phyloP scores from a whole-genome alignment of 2,888 invertebrate species.

The Apomyelois bistriatella region DNA sequence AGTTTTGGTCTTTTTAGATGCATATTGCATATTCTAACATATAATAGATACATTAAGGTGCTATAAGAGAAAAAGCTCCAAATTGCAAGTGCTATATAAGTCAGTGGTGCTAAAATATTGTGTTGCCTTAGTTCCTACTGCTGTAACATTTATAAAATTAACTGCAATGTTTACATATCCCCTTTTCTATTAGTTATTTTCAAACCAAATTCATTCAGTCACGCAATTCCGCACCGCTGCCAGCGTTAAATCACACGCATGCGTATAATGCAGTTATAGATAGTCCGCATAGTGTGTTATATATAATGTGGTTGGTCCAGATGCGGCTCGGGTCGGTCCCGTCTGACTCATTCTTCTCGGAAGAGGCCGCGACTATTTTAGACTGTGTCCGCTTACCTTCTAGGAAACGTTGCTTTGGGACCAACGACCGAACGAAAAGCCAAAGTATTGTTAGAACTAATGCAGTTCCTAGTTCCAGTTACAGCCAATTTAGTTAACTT shows the following conservation, averaged over 20 bases:
- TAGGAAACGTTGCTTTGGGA: slow-evolving; percentile 70
- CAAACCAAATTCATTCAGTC: neutral
- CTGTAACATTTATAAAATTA: too few species aligned
- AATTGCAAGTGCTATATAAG: too few species aligned
- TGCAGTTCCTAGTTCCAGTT: slow-evolving; percentile 50
- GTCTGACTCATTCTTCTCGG: slow-evolving; percentile 70
- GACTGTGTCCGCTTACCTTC: slow-evolving; percentile 78
- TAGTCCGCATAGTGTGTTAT: slow-evolving; percentile 27
- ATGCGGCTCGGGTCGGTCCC: slow-evolving; percentile 68
- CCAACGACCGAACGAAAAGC: slow-evolving; percentile 73
- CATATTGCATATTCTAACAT: too few species aligned
- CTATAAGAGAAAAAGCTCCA: too few species aligned
- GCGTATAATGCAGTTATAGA: slow-evolving; percentile 40
- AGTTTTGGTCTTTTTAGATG: too few species aligned
- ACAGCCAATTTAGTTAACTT: neutral
- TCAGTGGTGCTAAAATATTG: too few species aligned
- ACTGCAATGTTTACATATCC: neutral
- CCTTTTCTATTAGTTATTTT: neutral
- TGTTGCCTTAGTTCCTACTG: too few species aligned
- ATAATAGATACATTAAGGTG: too few species aligned
- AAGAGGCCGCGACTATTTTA: slow-evolving; percentile 76
- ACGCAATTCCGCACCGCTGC: slow-evolving; percentile 5
- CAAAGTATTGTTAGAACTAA: slow-evolving; percentile 73
- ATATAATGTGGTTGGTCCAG: slow-evolving; percentile 50
- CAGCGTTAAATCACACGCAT: slow-evolving; percentile 14